phyloP scores from a whole-genome alignment of 2,888 invertebrate genomes.

The Pristionchus fissidentatus region DNA sequence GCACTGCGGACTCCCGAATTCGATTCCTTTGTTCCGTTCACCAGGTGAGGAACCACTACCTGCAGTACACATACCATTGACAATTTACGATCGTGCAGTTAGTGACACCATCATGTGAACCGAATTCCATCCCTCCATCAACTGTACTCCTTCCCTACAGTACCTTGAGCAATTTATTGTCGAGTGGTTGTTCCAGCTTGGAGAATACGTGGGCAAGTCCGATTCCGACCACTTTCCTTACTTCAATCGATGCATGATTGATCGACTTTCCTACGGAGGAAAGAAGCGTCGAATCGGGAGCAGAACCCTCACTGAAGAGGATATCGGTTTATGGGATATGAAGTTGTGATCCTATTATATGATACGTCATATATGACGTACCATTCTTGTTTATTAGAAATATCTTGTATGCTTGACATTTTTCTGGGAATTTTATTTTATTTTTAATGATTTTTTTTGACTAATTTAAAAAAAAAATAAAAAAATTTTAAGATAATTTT shows the following conservation, averaged over 20 bases:
- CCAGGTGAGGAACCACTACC: conserved; percentile 88
- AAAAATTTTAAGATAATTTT: neutral
- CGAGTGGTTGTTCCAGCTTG: conserved; percentile 46
- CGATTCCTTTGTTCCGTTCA: conserved; percentile 98
- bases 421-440: neutral
- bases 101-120: too few relatives aligned
- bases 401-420: too few relatives aligned
- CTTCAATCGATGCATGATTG: conserved; percentile 90
- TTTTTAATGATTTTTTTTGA: neutral
- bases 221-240: conserved; percentile 56
- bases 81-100: neutral
- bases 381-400: too few relatives aligned
- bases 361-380: too few relatives aligned
- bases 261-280: conserved; percentile 80
- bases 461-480: neutral
- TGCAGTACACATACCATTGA: too few relatives aligned
- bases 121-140: conserved; percentile 1
- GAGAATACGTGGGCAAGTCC: conserved; percentile 57
- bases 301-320: conserved; percentile 34
- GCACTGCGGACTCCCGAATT: conserved; percentile 94
- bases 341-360: neutral
- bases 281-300: conserved; percentile 86
- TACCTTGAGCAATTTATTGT: conserved; percentile 59
- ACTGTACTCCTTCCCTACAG: neutral
- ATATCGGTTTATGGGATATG: neutral